Conservation (phyloP, 2,113 vertebrate genomes). For the Rhipidura dahli region DNA sequence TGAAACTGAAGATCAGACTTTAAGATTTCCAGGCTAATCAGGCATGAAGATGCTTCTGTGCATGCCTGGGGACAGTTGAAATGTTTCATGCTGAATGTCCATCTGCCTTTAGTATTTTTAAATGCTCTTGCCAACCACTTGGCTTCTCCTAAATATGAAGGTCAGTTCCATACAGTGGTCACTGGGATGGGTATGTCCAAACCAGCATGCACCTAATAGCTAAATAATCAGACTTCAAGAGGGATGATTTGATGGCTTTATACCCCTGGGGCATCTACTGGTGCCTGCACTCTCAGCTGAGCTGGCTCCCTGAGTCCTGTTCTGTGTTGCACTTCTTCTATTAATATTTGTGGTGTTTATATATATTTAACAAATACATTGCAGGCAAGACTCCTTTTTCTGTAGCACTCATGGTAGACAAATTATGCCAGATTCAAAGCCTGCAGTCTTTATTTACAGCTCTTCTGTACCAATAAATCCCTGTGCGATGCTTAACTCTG, state of each 20-base stretch:
- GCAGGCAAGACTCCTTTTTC: not conserved
- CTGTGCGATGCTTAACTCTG: not conserved
- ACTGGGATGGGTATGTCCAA: not conserved
- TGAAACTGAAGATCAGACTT: not conserved
- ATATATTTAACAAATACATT: not conserved
- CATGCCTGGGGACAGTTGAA: not conserved
- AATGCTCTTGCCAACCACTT: not conserved
- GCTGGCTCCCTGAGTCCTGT: not conserved
- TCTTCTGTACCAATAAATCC: not conserved
- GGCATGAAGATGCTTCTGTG: not conserved
- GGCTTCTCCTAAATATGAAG: not conserved
- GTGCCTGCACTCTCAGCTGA: not conserved
- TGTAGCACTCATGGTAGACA: not conserved
- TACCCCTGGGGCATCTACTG: too few relatives aligned
- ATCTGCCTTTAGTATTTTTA: not conserved
- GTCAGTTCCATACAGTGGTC: not conserved
- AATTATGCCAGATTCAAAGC: not conserved
- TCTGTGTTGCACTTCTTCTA: not conserved
- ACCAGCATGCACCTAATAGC: not conserved
- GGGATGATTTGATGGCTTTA: not conserved
- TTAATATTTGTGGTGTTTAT: not conserved
- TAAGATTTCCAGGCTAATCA: not conserved
- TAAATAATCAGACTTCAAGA: not conserved
- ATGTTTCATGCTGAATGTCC: not conserved
- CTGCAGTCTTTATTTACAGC: not conserved